Evolutionary conservation across 2,888 invertebrate species (phyloP).

Genomic region (Mythimna vitellina): DNA sequence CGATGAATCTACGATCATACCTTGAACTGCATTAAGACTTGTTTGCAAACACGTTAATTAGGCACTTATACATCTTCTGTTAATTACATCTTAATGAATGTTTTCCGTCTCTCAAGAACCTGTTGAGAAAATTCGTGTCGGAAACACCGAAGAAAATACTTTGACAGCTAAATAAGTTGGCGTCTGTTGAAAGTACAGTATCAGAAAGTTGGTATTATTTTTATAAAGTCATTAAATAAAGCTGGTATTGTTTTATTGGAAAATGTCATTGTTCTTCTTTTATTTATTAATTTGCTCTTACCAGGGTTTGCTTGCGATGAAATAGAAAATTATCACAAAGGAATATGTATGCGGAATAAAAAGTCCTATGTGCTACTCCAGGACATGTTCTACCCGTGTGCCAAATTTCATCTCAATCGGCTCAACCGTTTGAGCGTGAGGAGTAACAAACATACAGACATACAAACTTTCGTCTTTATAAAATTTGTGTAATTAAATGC

Average conservation of each 20-base stretch:
- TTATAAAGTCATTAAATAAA: neutral
- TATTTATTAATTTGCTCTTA: neutral
- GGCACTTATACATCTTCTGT: conserved; percentile 49
- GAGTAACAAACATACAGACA: neutral
- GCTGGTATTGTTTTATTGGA: neutral
- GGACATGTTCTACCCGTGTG: no score
- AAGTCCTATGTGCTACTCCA: no score
- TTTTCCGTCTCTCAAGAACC: conserved; percentile 26
- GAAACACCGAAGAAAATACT: conserved; percentile 43
- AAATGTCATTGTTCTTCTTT: neutral
- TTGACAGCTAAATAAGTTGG: conserved; percentile 36
- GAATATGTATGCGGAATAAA: no score
- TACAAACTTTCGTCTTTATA: neutral
- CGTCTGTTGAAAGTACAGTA: conserved; percentile 23
- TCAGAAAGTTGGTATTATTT: conserved; percentile 10
- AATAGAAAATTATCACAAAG: no score
- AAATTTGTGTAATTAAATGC: neutral
- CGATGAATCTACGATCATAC: conserved; percentile 36
- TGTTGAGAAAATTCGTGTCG: conserved; percentile 23
- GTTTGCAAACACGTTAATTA: conserved; percentile 49
- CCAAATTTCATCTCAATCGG: no score
- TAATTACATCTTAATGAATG: conserved; percentile 55
- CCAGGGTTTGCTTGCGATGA: no score
- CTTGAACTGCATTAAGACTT: conserved; percentile 52
- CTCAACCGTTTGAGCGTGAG: no score